Evolutionary conservation across 2,113 vertebrate species (phyloP).

Genomic region (Urocitellus parryii): DNA sequence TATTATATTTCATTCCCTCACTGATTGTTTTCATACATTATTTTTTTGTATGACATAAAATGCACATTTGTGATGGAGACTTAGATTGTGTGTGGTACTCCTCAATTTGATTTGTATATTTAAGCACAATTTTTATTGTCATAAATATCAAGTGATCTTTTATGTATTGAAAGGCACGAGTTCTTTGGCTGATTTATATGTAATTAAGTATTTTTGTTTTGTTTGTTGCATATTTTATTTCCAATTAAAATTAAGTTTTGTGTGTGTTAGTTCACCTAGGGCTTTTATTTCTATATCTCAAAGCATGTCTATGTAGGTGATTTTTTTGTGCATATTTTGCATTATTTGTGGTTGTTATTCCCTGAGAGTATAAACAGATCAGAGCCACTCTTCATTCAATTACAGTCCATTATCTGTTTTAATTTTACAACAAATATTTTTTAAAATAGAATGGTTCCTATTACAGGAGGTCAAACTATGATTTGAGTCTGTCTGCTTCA

Average conservation of each 20-base stretch:
- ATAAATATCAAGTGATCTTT: neutral
- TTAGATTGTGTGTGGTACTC: neutral
- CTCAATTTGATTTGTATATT: constrained; percentile 5
- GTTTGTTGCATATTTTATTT: constrained; percentile 1
- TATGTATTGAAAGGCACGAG: neutral
- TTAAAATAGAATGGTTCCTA: constrained; percentile 63
- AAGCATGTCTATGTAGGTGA: constrained; percentile 19
- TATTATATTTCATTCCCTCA: neutral
- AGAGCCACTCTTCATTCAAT: constrained; percentile 40
- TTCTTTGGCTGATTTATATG: neutral
- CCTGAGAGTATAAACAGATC: constrained; percentile 30
- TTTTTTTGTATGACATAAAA: neutral
- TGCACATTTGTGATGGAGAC: neutral
- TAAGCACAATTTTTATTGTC: constrained; percentile 6
- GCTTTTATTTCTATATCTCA: neutral
- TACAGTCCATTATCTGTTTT: constrained; percentile 70
- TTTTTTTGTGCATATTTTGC: constrained; percentile 17
- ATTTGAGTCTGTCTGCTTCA: constrained; percentile 78
- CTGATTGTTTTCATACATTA: neutral
- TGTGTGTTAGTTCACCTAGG: neutral
- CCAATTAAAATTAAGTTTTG: constrained; percentile 24
- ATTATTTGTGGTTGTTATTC: neutral
- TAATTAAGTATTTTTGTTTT: neutral
- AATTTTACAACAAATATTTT: constrained; percentile 77
- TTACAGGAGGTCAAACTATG: constrained; percentile 68